Evolutionary conservation across 2,888 invertebrate genomes (phyloP).

Genomic region (Tiliacea citrago): DNA sequence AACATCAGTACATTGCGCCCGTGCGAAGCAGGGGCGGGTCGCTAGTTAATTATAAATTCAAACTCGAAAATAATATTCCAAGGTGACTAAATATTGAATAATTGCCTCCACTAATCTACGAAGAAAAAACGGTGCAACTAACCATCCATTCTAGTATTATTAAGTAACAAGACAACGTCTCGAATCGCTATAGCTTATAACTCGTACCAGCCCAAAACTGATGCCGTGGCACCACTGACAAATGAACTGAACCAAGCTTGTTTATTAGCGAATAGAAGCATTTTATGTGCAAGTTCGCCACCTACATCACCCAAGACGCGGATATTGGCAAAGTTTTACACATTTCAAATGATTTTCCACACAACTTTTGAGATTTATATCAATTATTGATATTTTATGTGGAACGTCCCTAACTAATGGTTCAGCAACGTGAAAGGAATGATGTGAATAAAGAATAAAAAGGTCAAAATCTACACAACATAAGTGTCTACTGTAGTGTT

Average conservation of each 20-base stretch:
- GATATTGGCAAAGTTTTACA: constrained; percentile 58
- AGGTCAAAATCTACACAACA: not conserved
- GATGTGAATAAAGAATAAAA: not conserved
- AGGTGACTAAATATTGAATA: not conserved
- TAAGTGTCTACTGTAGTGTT: not conserved
- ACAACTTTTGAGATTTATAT: constrained; percentile 44
- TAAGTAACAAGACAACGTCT: not conserved
- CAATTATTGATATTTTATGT: constrained; percentile 24
- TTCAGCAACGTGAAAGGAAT: not conserved
- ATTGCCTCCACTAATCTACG: not conserved
- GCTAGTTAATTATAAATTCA: no score
- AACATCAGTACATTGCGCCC: not conserved
- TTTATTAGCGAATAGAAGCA: constrained; percentile 81
- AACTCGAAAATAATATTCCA: not conserved
- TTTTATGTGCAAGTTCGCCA: constrained; percentile 73
- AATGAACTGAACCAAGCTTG: constrained; percentile 81
- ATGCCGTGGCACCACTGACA: constrained; percentile 79
- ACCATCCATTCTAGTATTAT: not conserved
- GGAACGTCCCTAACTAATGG: not conserved
- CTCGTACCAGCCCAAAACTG: constrained; percentile 60
- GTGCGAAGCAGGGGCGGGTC: not conserved
- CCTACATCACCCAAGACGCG: constrained; percentile 56
- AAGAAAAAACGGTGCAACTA: not conserved
- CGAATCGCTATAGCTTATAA: constrained; percentile 49
- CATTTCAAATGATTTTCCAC: constrained; percentile 50